Percentiles rank a stretch among this genome's conserved stretches.
Conservation (phyloP, 2,113 vertebrate genomes). For the Acrocephalus kingi region DNA sequence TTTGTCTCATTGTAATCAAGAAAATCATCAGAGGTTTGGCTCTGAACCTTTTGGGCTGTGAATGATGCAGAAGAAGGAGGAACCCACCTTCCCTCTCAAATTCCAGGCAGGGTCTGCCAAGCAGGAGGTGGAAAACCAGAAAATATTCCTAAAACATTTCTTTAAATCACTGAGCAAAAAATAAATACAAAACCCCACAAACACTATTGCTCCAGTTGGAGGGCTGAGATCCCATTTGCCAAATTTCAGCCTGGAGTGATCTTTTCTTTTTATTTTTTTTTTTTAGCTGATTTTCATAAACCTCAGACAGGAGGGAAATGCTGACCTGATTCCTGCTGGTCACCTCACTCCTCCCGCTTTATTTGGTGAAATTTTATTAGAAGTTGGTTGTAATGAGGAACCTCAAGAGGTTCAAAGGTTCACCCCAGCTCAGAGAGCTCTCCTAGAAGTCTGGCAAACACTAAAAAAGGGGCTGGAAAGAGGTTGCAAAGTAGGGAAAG, state of each 20-base stretch:
- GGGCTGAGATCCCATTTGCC: not conserved
- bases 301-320: not conserved
- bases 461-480: not conserved
- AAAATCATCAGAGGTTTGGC: not conserved
- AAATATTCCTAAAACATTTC: not conserved
- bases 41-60: not conserved
- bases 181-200: slow-evolving; percentile 8
- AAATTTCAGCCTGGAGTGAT: slow-evolving; percentile 10
- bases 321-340: not conserved
- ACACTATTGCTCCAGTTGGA: not conserved
- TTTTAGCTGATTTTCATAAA: not conserved
- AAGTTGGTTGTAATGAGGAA: not conserved
- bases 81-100: not conserved
- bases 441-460: not conserved
- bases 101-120: not conserved
- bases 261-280: not conserved
- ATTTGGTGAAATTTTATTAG: not conserved
- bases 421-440: not conserved
- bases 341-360: not conserved
- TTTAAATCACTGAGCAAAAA: not conserved
- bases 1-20: not conserved
- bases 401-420: not conserved
- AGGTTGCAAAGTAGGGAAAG: not conserved
- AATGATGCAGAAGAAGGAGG: not conserved
- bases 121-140: not conserved